Evolutionary conservation across 2,113 vertebrate genomes (phyloP).

Genomic region (Corythornis madagascariensis): DNA sequence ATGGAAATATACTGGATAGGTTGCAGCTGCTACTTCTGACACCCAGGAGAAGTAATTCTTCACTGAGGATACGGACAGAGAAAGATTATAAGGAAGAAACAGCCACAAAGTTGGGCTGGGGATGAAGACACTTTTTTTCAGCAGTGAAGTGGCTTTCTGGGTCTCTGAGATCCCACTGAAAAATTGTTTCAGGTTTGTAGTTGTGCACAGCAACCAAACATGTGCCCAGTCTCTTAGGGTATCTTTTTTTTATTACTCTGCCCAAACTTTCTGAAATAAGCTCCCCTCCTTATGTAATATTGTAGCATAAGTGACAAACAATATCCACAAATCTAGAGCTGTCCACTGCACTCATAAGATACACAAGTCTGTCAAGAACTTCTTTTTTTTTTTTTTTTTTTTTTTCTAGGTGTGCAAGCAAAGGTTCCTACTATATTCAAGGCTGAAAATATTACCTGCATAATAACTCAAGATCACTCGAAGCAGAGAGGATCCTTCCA

Average conservation of each 20-base stretch:
- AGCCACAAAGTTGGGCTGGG: neutral
- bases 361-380: neutral
- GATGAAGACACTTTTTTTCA: neutral
- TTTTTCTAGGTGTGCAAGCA: neutral
- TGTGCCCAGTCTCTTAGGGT: neutral
- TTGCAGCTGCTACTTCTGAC: neutral
- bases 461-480: neutral
- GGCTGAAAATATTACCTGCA: neutral
- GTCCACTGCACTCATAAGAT: neutral
- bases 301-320: neutral
- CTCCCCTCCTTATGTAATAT: accelerated
- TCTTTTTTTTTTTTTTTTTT: neutral
- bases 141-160: neutral
- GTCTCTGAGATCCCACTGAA: neutral
- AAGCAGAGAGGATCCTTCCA: neutral
- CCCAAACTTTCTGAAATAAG: neutral
- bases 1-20: neutral
- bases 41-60: neutral
- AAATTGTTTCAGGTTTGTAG: neutral
- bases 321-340: neutral
- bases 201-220: neutral
- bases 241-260: neutral
- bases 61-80: neutral
- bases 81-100: neutral
- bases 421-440: neutral